Evolutionary conservation across 1,140 invertebrate genomes (phyloP), one percentile per base, ranked within the genome.

Genomic region (Araneus ventricosus): DNA sequence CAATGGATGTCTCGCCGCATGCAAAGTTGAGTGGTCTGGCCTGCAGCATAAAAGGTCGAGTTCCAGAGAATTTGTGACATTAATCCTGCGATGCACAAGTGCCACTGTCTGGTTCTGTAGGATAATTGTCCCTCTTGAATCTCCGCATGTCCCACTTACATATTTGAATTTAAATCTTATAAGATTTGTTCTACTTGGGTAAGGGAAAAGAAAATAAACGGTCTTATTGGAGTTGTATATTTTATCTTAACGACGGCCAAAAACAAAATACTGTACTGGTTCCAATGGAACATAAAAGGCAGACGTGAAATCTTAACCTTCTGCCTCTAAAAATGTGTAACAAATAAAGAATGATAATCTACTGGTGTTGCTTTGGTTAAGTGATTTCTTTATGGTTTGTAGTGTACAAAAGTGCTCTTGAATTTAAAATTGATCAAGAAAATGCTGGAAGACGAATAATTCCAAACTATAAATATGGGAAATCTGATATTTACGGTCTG

Each of bases 71-170:
- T 41, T 27, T 17, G 27, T 27, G 80, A 75, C 80, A 84, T 84
- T 84, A 84, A 84, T 84, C 80, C 45, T 3, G 80, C 52, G 80
- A 84, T 84, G 41, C 45, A 84, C n/a, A n/a, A n/a, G n/a, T 84
- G 41, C 41, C 39, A 8, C 39, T 39, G 52, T 52, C 45, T 30
- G 27, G 7, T 27, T 84, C 24, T 84, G 39, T 30, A 45, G 30
- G 5, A 57, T 52, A 84, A 34, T 75, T 75, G 34, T 30, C 67
- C 67, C 67, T 30, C 30, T n/a, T 70, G 63, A 27, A 70, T 70
- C 63, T 70, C 22, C 6, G 24, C 22, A 84, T 45, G 80, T 84
- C 80, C 45, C 80, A 84, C 22, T 52, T 84, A 84, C 80, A 84
- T 84, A 57, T 84, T n/a, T 84, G 80, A 57, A 57, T 84, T 52